Conservation (phyloP, 2,797 vertebrate species). For the Petrocephalus sullivani region DNA sequence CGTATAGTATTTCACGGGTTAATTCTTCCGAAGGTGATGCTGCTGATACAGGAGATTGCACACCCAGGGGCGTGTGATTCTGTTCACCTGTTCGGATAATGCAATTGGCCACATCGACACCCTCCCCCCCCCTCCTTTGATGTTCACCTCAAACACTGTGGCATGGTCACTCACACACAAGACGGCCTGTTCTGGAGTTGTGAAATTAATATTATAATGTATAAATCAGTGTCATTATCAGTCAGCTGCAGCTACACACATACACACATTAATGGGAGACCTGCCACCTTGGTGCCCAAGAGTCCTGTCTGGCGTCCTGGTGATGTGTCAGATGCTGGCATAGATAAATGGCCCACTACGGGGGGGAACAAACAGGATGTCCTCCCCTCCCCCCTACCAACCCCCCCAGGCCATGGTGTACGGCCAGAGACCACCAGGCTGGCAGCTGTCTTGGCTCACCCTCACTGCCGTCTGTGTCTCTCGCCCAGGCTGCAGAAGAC, state of each 20-base stretch:
- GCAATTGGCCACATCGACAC: background rate
- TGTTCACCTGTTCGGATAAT: constrained; percentile 4
- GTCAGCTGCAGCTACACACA: background rate
- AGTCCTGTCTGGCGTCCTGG: background rate
- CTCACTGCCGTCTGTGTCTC: background rate
- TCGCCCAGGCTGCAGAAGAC: background rate
- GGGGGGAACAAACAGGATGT: background rate
- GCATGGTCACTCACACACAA: background rate
- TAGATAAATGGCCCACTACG: background rate
- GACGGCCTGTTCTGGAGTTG: background rate
- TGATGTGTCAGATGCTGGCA: background rate
- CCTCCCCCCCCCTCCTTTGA: background rate
- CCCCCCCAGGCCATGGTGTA: background rate
- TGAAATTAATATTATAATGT: background rate
- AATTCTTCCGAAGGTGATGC: background rate
- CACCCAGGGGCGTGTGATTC: background rate
- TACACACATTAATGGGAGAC: background rate
- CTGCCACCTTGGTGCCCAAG: background rate
- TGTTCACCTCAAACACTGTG: background rate
- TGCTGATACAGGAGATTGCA: background rate
- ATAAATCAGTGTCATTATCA: background rate
- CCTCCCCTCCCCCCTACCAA: background rate
- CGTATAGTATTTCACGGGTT: background rate
- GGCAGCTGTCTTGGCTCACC: background rate
- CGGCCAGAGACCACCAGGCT: background rate